Percentiles rank a stretch among this genome's conserved stretches.
phyloP scores from a whole-genome alignment of 2,113 vertebrate species.

The Diadophis punctatus region DNA sequence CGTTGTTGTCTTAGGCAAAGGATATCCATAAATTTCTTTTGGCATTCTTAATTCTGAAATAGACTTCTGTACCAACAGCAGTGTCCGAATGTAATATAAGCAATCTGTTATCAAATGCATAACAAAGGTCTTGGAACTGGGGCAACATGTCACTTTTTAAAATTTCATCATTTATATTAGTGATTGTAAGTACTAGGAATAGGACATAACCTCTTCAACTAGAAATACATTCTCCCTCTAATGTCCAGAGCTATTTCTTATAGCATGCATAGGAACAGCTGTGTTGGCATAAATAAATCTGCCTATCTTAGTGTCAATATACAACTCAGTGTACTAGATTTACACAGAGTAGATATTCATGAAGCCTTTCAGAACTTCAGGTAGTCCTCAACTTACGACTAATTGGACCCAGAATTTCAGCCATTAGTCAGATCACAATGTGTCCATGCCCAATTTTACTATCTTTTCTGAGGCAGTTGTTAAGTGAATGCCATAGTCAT shows the following conservation, averaged over 20 bases:
- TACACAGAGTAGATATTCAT: neutral
- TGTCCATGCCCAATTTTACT: neutral
- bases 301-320: neutral
- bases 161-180: neutral
- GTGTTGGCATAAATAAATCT: neutral
- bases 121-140: neutral
- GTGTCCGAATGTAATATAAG: neutral
- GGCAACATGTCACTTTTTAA: neutral
- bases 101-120: neutral
- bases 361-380: neutral
- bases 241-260: neutral
- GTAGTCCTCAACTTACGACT: neutral
- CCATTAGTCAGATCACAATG: neutral
- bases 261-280: slow-evolving; percentile 14
- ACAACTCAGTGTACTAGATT: neutral
- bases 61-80: neutral
- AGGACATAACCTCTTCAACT: neutral
- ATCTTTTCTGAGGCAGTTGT: neutral
- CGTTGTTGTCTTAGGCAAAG: accelerated
- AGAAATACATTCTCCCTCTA: slow-evolving; percentile 5
- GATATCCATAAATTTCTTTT: neutral
- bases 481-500: neutral
- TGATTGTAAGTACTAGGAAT: neutral
- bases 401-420: neutral
- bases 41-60: neutral